phyloP scores from a whole-genome alignment of 2,797 vertebrate genomes.

The Hyperoplus immaculatus region DNA sequence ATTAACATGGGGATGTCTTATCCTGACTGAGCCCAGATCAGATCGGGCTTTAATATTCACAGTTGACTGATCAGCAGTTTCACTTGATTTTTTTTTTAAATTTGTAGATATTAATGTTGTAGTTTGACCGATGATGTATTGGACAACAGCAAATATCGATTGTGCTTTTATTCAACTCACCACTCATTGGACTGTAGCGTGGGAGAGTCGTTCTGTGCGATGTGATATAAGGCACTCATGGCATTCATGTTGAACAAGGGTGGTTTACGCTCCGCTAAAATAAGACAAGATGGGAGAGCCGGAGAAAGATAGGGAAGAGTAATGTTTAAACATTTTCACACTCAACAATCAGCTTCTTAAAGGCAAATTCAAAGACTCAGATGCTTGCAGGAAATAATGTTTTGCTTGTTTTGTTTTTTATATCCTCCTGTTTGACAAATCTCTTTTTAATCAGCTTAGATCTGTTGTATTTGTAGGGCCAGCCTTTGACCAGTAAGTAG shows the following conservation, averaged over 20 bases:
- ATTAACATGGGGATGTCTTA: slow-evolving; percentile 58
- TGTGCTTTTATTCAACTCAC: slow-evolving; percentile 85
- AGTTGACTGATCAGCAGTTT: slow-evolving; percentile 18
- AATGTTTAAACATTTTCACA: slow-evolving; percentile 15
- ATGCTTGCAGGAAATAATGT: neutral
- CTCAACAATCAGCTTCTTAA: slow-evolving; percentile 3
- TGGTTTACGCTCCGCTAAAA: slow-evolving; percentile 96
- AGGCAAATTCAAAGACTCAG: neutral
- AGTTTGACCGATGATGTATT: neutral
- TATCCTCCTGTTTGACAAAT: neutral
- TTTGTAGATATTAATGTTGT: slow-evolving; percentile 1
- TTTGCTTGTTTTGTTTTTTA: neutral
- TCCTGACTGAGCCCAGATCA: slow-evolving; percentile 26
- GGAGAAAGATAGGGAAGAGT: neutral
- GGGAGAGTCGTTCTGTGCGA: slow-evolving; percentile 99
- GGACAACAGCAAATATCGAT: neutral
- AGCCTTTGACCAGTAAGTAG: neutral
- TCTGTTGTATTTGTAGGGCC: neutral
- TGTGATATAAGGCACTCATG: slow-evolving; percentile 99
- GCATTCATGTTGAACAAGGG: slow-evolving; percentile 99
- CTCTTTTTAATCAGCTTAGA: slow-evolving; percentile 8
- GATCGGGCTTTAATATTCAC: slow-evolving; percentile 36
- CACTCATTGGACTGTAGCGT: slow-evolving; percentile 96
- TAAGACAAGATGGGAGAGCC: slow-evolving; percentile 14
- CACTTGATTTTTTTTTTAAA: neutral